Evolutionary conservation across 2,113 vertebrate species (phyloP).

Genomic region (Oryctolagus cuniculus): mOryCun1.1 NC_091445.1:81434001-81434500

Average conservation of each 20-base stretch:
- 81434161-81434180: neutral
- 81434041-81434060: neutral
- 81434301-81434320: constrained; percentile 19
- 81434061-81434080: constrained; percentile 22
- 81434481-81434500: too few species aligned
- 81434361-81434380: too few species aligned
- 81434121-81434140: neutral
- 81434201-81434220: neutral
- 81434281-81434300: neutral
- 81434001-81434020: neutral
- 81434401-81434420: too few species aligned
- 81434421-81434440: too few species aligned
- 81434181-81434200: neutral
- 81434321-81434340: neutral
- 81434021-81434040: neutral
- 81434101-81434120: constrained; percentile 5
- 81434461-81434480: too few species aligned
- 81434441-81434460: too few species aligned
- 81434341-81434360: too few species aligned
- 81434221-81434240: neutral
- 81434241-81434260: neutral
- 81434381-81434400: too few species aligned
- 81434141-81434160: neutral
- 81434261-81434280: constrained; percentile 4
- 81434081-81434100: neutral